Evolutionary conservation across 2,113 vertebrate species (phyloP), one percentile per base, ranked within the genome.

Genomic region (Rhinogobius similis): DNA sequence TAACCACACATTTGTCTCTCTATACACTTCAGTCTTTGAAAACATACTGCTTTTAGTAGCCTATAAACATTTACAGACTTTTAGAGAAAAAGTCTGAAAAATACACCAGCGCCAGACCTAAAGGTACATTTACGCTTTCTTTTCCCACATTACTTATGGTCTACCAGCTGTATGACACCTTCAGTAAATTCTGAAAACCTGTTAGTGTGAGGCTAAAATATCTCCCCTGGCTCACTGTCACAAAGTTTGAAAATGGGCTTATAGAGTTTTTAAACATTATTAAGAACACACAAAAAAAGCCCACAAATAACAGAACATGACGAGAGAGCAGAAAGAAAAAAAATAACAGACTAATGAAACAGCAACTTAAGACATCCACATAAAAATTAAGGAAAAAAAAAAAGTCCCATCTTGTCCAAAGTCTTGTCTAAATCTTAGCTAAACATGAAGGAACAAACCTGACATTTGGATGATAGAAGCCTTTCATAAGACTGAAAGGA

Each of bases 141-240:
- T 61, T n/a, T 61, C 27, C 29, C 29, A n/a, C 29, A 61, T 61
- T n/a, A 36, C 58, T 61, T 36, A 61, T 61, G 29, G 16, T 61
- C 58, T 38, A 32, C 58, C 29, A 61, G 29, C 16, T 36, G 29
- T 4, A 32, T 61, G 58, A 61, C 58, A 36, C 29, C 20, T 61
- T 61, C 29, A 61, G 58, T 61, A 61, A 36, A 36, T 61, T 36
- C 16, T 36, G 18, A 61, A 61, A 36, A 32, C 29, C 58, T 36
- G 58, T n/a, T 36, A 21, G 29, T 61, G 29, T 6, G 58, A 36
- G 27, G 29, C 27, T 12, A 36, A 38, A 61, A 61, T 61, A 61
- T 61, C 58, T 61, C 16, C 20, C 20, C 29, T 61, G 58, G 18
- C 29, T 38, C 29, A 32, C 58, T 21, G 29, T 61, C 29, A 38